phyloP scores from a whole-genome alignment of 2,888 invertebrate species.

The Athripsodes cinereus region DNA sequence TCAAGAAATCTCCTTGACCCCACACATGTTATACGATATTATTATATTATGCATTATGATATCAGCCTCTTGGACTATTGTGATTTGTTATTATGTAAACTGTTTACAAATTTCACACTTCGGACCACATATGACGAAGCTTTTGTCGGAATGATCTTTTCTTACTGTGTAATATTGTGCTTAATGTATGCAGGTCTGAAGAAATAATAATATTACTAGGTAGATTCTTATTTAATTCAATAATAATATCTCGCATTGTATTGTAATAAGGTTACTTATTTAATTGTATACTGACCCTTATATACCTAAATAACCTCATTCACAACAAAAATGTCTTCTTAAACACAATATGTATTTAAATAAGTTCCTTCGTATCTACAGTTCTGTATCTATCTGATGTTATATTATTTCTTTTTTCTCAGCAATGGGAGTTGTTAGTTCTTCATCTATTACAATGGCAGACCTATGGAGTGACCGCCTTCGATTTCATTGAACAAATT shows the following conservation, averaged over 20 bases:
- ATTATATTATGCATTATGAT: no score
- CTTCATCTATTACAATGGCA: conserved; percentile 75
- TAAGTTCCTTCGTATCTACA: no score
- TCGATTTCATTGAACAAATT: conserved; percentile 78
- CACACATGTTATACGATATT: not conserved
- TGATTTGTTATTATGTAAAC: not conserved
- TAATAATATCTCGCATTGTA: no score
- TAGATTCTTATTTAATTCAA: no score
- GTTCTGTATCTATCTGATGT: no score
- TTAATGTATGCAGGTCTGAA: no score
- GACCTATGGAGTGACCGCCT: conserved; percentile 69
- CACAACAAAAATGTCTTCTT: no score
- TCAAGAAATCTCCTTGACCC: conserved; percentile 5
- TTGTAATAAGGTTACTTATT: not conserved
- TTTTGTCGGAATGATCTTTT: not conserved
- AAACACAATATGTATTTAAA: no score
- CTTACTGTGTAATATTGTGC: no score
- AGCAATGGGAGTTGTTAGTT: conserved; percentile 78
- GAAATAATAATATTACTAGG: no score
- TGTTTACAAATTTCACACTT: not conserved
- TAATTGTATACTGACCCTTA: not conserved
- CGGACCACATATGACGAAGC: not conserved
- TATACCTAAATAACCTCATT: not conserved
- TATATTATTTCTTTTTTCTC: conserved; percentile 25
- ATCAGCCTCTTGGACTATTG: not conserved